A percentile compares a stretch with the other conserved stretches of the same genome.
These are phyloP conservation scores for Drosophila meridionalis DNA, from an alignment of 2,888 invertebrate species.

Conservation along the genomic window DNA sequence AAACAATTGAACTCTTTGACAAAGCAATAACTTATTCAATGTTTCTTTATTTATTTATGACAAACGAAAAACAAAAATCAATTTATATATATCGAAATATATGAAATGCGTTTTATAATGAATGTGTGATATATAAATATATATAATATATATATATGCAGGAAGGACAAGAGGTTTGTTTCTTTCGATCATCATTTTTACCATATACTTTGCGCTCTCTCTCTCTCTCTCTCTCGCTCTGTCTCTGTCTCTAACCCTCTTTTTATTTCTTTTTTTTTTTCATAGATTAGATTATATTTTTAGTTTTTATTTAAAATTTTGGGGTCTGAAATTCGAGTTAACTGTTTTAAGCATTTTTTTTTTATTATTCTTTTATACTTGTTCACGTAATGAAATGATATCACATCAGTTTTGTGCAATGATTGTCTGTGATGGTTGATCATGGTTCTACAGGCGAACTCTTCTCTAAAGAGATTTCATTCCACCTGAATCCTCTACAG, in stretches of 20 bases:
- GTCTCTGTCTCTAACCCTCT: conserved; percentile 3
- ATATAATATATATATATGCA: conserved; percentile 72
- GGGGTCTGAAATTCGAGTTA: neutral
- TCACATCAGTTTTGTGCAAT: neutral
- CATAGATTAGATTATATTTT: conserved; percentile 14
- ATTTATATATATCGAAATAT: conserved; percentile 22
- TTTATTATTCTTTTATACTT: neutral
- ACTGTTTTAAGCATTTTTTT: neutral
- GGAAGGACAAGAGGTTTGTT: conserved; percentile 89
- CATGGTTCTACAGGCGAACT: neutral
- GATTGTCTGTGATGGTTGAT: neutral
- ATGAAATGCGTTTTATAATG: conserved; percentile 19
- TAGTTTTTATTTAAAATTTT: neutral
- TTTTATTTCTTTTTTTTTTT: neutral
- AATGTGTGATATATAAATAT: conserved; percentile 36
- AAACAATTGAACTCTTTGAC: conserved; percentile 38
- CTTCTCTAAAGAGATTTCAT: too few species aligned
- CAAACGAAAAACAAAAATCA: conserved; percentile 34
- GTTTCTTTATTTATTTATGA: conserved; percentile 69
- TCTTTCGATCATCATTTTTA: conserved; percentile 80
- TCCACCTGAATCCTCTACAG: neutral
- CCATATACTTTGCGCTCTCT: conserved; percentile 50
- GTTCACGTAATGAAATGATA: neutral
- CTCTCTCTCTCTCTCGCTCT: conserved; percentile 22
- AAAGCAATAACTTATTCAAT: conserved; percentile 65